These are phyloP conservation scores for Etia nguti DNA, from an alignment of 2,113 vertebrate genomes.

Conservation along the genomic window DNA sequence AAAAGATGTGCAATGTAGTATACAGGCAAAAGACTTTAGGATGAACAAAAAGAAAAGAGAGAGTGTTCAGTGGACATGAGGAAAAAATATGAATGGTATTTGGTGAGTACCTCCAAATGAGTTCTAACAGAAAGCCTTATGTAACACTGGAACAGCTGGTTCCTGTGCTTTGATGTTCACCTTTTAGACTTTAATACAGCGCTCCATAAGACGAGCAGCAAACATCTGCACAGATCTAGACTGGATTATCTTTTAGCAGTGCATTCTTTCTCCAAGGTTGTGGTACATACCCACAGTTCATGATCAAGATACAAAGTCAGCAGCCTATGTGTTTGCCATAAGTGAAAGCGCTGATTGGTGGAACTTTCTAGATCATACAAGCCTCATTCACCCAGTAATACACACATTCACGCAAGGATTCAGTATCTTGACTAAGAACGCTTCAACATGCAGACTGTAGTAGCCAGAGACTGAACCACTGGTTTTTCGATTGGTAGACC, in stretches of 20 bases:
- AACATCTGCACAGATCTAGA: background rate
- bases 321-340: background rate
- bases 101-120: background rate
- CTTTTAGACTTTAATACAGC: background rate
- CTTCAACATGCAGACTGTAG: background rate
- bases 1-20: background rate
- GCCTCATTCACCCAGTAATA: background rate
- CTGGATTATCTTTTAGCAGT: background rate
- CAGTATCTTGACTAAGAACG: background rate
- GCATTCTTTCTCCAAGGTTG: background rate
- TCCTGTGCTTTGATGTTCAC: background rate
- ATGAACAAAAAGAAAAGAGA: background rate
- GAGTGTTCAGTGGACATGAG: background rate
- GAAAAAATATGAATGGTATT: background rate
- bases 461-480: background rate
- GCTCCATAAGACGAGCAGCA: background rate
- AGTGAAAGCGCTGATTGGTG: background rate
- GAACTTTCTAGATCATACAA: background rate
- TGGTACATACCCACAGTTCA: background rate
- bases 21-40: background rate
- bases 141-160: background rate
- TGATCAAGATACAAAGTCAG: background rate
- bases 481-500: background rate
- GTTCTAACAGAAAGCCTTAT: background rate
- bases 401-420: background rate